Conservation (phyloP, 2,888 invertebrate genomes). For the Dilophus febrilis region DNA sequence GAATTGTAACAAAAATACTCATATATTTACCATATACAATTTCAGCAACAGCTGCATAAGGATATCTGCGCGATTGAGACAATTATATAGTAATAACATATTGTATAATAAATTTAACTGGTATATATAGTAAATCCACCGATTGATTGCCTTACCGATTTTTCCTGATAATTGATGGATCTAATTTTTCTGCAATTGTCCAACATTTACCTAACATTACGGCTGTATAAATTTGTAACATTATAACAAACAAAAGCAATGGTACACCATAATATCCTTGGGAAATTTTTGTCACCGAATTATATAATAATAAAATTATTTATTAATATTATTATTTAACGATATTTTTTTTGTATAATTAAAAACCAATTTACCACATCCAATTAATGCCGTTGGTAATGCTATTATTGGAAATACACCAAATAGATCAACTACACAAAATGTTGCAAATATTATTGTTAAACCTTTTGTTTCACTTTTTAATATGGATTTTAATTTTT, state of each 20-base stretch:
- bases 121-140: neutral
- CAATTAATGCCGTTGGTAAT: conserved; percentile 53
- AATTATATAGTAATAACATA: neutral
- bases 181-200: conserved; percentile 56
- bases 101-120: neutral
- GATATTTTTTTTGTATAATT: no score
- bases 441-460: conserved; percentile 48
- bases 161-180: conserved; percentile 44
- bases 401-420: conserved; percentile 70
- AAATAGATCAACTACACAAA: conserved; percentile 66
- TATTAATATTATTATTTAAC: no score
- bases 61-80: conserved; percentile 39
- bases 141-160: conserved; percentile 30
- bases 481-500: neutral
- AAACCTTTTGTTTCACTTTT: conserved; percentile 31
- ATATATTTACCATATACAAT: conserved; percentile 50
- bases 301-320: neutral
- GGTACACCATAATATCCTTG: conserved; percentile 54
- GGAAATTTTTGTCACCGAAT: conserved; percentile 11
- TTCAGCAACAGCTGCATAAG: conserved; percentile 71
- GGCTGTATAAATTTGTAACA: conserved; percentile 66
- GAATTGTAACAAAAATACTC: conserved; percentile 44
- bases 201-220: conserved; percentile 63
- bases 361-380: conserved; percentile 44
- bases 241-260: conserved; percentile 45